These are phyloP conservation scores for Tenodera sinensis DNA, from an alignment of 2,888 invertebrate genomes.

Conservation along the genomic window DNA sequence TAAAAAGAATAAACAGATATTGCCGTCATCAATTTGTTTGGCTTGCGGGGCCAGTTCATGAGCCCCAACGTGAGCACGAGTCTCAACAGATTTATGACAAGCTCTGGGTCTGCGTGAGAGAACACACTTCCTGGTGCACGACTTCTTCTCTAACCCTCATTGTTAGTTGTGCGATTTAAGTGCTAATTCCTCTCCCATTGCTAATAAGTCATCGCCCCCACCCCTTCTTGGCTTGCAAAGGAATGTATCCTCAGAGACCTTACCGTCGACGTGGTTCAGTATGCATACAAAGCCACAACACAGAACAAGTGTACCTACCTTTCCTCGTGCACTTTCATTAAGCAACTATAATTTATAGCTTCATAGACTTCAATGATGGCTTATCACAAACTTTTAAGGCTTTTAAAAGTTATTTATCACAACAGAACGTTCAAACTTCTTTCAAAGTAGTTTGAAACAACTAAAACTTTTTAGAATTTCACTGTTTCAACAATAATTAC, in stretches of 20 bases:
- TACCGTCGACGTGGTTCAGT: not conserved
- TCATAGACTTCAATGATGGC: not conserved
- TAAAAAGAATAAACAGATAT: not conserved
- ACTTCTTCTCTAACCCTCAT: not conserved
- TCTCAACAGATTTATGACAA: not conserved
- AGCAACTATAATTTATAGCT: too few relatives aligned
- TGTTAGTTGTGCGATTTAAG: not conserved
- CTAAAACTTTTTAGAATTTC: too few relatives aligned
- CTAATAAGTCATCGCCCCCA: not conserved
- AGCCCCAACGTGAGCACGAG: not conserved
- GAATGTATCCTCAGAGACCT: not conserved
- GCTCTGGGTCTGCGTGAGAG: not conserved
- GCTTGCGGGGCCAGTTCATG: not conserved
- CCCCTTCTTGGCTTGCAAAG: not conserved
- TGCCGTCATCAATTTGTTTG: not conserved
- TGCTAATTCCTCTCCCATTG: not conserved
- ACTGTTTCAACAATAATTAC: too few relatives aligned
- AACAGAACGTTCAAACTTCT: too few relatives aligned
- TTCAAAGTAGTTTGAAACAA: too few relatives aligned
- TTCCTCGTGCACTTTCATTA: too few relatives aligned
- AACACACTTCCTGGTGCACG: not conserved
- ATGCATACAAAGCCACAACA: not conserved
- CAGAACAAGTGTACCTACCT: too few relatives aligned
- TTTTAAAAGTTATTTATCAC: too few relatives aligned
- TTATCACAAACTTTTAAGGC: not conserved